These are phyloP conservation scores for Zeuzera pyrina DNA, from an alignment of 2,888 invertebrate genomes.

Conservation along the genomic window DNA sequence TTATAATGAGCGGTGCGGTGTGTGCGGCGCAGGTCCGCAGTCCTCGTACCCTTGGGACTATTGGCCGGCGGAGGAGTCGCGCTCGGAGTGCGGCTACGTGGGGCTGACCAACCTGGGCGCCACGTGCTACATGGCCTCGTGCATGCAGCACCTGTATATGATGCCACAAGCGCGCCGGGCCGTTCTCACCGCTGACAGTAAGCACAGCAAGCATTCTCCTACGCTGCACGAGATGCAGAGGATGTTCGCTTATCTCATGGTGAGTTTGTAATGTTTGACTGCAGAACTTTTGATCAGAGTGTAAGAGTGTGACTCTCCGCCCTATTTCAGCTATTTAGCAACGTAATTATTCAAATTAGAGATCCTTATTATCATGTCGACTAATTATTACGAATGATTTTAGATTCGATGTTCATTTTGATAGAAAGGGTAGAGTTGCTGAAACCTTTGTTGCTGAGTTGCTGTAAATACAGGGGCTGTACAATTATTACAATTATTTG, in stretches of 20 bases:
- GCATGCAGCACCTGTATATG: conserved; percentile 98
- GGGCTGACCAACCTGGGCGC: conserved; percentile 96
- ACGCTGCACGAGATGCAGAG: conserved; percentile 91
- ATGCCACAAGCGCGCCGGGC: conserved; percentile 94
- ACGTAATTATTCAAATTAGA: too few species aligned
- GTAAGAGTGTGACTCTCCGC: too few species aligned
- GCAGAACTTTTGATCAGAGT: too few species aligned
- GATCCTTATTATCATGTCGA: too few species aligned
- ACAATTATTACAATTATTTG: too few species aligned
- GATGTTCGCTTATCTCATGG: conserved; percentile 95
- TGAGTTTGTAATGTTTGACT: too few species aligned
- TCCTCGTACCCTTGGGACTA: conserved; percentile 96
- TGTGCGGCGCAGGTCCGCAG: conserved; percentile 80
- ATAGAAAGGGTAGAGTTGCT: too few species aligned
- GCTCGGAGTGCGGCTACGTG: conserved; percentile 95
- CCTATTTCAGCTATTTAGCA: too few species aligned
- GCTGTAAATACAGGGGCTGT: too few species aligned
- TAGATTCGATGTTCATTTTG: too few species aligned
- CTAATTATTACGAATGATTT: too few species aligned
- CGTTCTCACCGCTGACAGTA: conserved; percentile 77
- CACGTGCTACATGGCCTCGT: conserved; percentile 98
- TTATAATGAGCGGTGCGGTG: not conserved
- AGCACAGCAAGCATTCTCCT: conserved; percentile 83
- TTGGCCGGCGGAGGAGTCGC: conserved; percentile 96
- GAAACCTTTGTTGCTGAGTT: too few species aligned